Evolutionary conservation across 2,888 invertebrate genomes (phyloP), one percentile per base, ranked within the genome.

Genomic region (Drosophila longiperda): DNA sequence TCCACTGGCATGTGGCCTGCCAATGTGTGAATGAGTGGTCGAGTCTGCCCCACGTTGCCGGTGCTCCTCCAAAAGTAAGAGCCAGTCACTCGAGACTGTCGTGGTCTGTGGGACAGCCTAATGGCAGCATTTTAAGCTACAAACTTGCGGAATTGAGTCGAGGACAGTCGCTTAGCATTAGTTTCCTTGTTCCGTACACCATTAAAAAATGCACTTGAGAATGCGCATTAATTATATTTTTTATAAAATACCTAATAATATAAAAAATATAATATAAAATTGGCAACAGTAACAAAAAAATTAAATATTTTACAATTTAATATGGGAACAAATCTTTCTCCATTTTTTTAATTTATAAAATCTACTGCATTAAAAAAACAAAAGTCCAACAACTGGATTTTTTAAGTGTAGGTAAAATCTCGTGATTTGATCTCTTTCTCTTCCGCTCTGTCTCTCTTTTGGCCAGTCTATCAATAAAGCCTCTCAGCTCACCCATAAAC

Each of bases 1-100:
- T 79, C 78, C 80, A 75, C 45, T 75, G 64, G 1, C 63, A 74
- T 65, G 66, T 72, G 75, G 36, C 23, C 62, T 17, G 33, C n/a
- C 38, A 40, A 45, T 62, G 55, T 36, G 40, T n/a, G 33, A 6
- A 5, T 17, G 11, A 17, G 1, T 15, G 50, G 12, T 15, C 38
- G 29, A 45, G 45, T 23, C 45, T 45, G 23, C 23, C 45, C 23
- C 2, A 15, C 15, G 45, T 23, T 45, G 15, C 17, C 23, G 20
- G 23, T 12, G 32, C 48, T 62, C 3, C 29, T 33, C 20, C 26
- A 58, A 58, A 38, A 45, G 42, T 45, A 38, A 68, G 50, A 63
- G 57, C 64, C 60, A 32, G 26, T n/a, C 60, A 68, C 68, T 67
- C 48, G 50, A 67, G 23, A 36, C 45, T 48, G 48, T 62, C 67